These are phyloP conservation scores for Myrmecobius fasciatus DNA, from an alignment of 2,113 vertebrate species.

Conservation along the genomic window DNA sequence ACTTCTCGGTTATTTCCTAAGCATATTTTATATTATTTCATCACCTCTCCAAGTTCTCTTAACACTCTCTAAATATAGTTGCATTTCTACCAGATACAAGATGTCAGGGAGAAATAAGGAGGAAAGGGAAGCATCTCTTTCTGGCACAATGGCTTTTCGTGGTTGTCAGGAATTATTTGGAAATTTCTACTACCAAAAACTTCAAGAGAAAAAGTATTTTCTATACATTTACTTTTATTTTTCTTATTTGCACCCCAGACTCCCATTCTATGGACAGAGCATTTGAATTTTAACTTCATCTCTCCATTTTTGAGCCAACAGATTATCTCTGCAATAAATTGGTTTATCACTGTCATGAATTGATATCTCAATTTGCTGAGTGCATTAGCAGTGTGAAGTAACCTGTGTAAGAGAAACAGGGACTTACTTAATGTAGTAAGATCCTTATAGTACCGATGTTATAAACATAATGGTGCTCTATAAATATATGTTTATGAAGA, in stretches of 20 bases:
- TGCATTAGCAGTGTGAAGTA: background rate
- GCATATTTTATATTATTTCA: background rate
- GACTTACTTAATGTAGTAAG: conserved; percentile 9
- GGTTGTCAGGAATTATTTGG: background rate
- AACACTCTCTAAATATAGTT: background rate
- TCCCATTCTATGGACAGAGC: background rate
- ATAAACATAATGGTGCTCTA: background rate
- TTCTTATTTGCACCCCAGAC: background rate
- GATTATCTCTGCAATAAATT: background rate
- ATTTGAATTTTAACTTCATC: background rate
- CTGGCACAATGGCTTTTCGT: background rate
- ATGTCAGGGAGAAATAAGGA: background rate
- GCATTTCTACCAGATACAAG: conserved; percentile 8
- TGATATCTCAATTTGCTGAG: background rate
- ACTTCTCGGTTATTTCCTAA: background rate
- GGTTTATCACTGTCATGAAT: conserved; percentile 10
- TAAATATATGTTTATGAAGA: conserved; percentile 11
- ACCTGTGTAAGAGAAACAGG: background rate
- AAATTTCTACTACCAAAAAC: background rate
- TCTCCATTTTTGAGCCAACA: background rate
- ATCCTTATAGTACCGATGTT: background rate
- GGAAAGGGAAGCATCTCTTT: background rate
- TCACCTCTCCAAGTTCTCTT: background rate
- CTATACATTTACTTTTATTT: background rate
- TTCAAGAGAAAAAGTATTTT: background rate